A percentile compares a stretch with the other conserved stretches of the same genome.
phyloP scores from a whole-genome alignment of 2,888 invertebrate species.

The Leucophenga maculata region DNA sequence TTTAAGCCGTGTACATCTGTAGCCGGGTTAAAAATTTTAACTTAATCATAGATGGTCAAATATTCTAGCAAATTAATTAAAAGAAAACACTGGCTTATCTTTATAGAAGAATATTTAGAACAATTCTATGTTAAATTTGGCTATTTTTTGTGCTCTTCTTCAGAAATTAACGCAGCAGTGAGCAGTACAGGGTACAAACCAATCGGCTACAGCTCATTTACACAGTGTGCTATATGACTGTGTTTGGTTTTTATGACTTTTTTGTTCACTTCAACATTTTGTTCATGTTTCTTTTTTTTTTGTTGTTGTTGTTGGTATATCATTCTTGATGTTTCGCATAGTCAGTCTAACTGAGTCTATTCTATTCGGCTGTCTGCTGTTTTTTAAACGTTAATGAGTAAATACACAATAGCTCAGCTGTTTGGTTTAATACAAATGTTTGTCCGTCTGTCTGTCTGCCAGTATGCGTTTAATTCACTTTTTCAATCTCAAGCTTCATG shows the following conservation, averaged over 20 bases:
- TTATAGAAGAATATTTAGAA: no score
- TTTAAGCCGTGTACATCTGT: no score
- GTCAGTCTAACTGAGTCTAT: constrained; percentile 19
- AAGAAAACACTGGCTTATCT: no score
- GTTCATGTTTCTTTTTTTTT: background rate
- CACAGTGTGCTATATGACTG: constrained; percentile 12
- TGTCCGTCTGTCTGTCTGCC: background rate
- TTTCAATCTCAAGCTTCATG: background rate
- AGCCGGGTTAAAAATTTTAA: no score
- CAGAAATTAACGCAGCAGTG: background rate
- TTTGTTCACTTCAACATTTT: constrained; percentile 14
- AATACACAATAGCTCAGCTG: constrained; percentile 60
- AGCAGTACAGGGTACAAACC: background rate
- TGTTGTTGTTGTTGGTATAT: constrained; percentile 49
- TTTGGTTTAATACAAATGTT: constrained; percentile 46
- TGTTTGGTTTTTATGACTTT: constrained; percentile 55
- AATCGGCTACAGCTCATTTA: constrained; percentile 3
- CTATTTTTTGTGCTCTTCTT: no score
- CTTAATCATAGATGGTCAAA: no score
- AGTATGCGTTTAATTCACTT: background rate
- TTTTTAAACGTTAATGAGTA: constrained; percentile 55
- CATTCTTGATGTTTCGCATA: constrained; percentile 47
- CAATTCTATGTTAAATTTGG: no score
- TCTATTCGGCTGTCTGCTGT: background rate
- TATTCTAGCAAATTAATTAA: no score